Percentiles rank a stretch among this genome's conserved stretches.
phyloP scores from a whole-genome alignment of 2,888 invertebrate species.

The Catocala nupta region DNA sequence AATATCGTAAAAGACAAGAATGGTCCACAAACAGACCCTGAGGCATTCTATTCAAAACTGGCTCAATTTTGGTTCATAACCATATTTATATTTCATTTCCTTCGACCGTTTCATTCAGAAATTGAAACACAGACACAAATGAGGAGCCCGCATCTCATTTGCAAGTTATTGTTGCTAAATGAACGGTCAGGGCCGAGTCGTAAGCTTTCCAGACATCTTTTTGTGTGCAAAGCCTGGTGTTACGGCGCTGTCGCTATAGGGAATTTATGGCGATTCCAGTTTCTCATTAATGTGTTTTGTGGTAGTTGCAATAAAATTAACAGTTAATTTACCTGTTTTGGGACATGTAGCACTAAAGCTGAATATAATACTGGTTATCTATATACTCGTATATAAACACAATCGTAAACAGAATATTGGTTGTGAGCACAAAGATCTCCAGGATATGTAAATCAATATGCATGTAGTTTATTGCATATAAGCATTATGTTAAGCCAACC shows the following conservation, averaged over 20 bases:
- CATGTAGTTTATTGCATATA: too few relatives aligned
- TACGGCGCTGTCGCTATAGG: neutral
- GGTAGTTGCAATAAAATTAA: neutral
- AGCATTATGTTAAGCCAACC: too few relatives aligned
- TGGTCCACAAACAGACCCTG: neutral
- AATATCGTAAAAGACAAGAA: too few relatives aligned
- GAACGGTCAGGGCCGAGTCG: slow-evolving; percentile 9
- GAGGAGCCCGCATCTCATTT: slow-evolving; percentile 47
- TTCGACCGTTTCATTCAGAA: slow-evolving; percentile 18
- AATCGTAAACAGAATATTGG: too few relatives aligned
- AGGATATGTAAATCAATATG: too few relatives aligned
- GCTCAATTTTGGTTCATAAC: too few relatives aligned
- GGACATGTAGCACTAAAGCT: neutral
- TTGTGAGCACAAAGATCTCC: too few relatives aligned
- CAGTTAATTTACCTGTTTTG: neutral
- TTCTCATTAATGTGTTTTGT: neutral
- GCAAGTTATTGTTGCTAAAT: slow-evolving; percentile 53
- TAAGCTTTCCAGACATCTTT: neutral
- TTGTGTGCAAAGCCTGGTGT: neutral
- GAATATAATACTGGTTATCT: too few relatives aligned
- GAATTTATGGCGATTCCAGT: neutral
- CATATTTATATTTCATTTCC: neutral
- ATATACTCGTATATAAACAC: too few relatives aligned
- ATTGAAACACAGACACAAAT: slow-evolving; percentile 50
- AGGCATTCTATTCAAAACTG: neutral